phyloP scores from a whole-genome alignment of 2,888 invertebrate genomes.

The Heliconius ethilla region DNA sequence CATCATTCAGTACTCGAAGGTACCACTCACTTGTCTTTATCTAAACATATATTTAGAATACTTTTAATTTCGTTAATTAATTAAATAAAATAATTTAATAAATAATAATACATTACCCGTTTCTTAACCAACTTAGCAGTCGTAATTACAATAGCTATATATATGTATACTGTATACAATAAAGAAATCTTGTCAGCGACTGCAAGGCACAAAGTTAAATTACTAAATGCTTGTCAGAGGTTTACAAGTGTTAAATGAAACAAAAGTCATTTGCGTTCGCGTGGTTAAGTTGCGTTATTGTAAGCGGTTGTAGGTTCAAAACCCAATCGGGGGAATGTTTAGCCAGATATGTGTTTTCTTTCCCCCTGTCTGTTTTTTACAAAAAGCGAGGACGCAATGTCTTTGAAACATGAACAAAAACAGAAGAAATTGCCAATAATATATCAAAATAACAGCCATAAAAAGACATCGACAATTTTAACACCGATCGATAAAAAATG shows the following conservation, averaged over 20 bases:
- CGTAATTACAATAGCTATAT: conserved; percentile 21
- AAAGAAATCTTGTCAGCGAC: conserved; percentile 31
- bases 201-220: conserved; percentile 42
- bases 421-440: conserved; percentile 4
- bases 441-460: conserved; percentile 33
- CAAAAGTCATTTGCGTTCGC: neutral
- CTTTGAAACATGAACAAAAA: neutral
- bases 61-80: conserved; percentile 49
- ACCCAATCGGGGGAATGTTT: neutral
- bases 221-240: conserved; percentile 1
- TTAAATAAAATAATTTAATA: conserved; percentile 45
- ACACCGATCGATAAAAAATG: conserved; percentile 65
- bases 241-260: neutral
- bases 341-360: neutral
- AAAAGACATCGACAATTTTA: conserved; percentile 50
- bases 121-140: conserved; percentile 46
- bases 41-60: conserved; percentile 69
- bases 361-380: neutral
- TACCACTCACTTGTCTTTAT: conserved; percentile 65
- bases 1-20: no score
- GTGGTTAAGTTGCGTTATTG: neutral
- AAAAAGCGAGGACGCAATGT: neutral
- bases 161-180: neutral
- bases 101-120: conserved; percentile 48
- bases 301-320: neutral